Conservation (phyloP, 1,140 invertebrate genomes). For the Helicoverpa armigera region DNA sequence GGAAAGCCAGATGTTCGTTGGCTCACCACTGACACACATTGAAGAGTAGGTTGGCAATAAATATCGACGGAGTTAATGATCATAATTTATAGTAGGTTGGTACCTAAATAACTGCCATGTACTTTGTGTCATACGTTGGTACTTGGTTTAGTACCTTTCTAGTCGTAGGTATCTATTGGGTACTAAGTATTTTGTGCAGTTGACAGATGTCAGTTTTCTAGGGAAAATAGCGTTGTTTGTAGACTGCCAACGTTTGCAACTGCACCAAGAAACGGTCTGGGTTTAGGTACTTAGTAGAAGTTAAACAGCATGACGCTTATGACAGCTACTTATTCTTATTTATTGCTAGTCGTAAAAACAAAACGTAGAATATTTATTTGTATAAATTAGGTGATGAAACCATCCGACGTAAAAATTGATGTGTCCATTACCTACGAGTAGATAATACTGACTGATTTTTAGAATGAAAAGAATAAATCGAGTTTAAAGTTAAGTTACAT, state of each 20-base stretch:
- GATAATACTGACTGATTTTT: neutral
- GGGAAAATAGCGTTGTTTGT: too few relatives aligned
- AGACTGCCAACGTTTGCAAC: too few relatives aligned
- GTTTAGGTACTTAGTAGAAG: neutral
- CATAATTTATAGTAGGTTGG: too few relatives aligned
- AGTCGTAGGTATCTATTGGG: too few relatives aligned
- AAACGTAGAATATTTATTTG: too few relatives aligned
- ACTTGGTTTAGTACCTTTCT: too few relatives aligned
- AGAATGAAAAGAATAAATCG: neutral
- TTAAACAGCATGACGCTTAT: neutral
- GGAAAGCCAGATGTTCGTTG: conserved; percentile 14
- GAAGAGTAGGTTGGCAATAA: neutral
- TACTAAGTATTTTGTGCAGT: too few relatives aligned
- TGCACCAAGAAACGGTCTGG: too few relatives aligned
- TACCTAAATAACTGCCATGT: too few relatives aligned
- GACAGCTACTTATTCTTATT: neutral
- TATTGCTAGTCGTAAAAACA: too few relatives aligned
- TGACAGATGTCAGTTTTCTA: too few relatives aligned
- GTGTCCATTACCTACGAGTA: neutral
- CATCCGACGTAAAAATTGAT: neutral
- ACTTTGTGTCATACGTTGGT: too few relatives aligned
- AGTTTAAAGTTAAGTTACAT: neutral
- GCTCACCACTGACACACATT: neutral
- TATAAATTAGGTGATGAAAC: neutral
- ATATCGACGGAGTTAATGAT: neutral